phyloP scores from a whole-genome alignment of 2,888 invertebrate genomes.

The Autographa gamma region DNA sequence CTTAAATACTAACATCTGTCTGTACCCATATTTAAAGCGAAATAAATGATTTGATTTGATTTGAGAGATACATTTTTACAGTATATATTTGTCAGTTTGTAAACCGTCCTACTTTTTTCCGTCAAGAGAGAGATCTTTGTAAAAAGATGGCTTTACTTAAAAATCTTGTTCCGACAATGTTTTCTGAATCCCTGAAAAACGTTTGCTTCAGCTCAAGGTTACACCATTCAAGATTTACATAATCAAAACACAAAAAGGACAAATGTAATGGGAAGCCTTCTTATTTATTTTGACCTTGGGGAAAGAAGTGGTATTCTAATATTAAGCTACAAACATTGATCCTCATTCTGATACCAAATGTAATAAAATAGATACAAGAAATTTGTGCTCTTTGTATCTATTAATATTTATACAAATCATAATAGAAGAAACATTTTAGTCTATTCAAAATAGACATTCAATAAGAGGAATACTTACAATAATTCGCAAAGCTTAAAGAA shows the following conservation, averaged over 20 bases:
- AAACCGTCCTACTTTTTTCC: neutral
- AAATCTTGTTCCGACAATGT: slow-evolving; percentile 28
- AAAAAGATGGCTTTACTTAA: slow-evolving; percentile 32
- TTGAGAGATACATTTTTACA: too few species aligned
- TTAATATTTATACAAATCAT: too few species aligned
- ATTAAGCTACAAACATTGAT: neutral
- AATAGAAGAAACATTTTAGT: too few species aligned
- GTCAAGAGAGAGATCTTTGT: slow-evolving; percentile 8
- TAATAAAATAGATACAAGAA: neutral
- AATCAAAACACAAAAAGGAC: slow-evolving; percentile 42
- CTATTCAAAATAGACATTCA: too few species aligned
- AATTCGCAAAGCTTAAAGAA: too few species aligned
- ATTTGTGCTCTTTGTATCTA: too few species aligned
- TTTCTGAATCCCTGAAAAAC: slow-evolving; percentile 43
- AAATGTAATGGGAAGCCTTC: slow-evolving; percentile 29
- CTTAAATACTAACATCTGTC: too few species aligned
- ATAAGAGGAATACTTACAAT: too few species aligned
- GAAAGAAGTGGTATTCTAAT: neutral
- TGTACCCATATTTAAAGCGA: too few species aligned
- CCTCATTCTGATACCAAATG: neutral
- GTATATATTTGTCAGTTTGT: neutral
- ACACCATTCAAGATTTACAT: slow-evolving; percentile 52
- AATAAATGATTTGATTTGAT: too few species aligned
- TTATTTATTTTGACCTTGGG: slow-evolving; percentile 35
- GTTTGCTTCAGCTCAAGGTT: slow-evolving; percentile 41